Base-by-base conservation (phyloP, 1,140 invertebrate species). In the Pteromalus puparum region DNA sequence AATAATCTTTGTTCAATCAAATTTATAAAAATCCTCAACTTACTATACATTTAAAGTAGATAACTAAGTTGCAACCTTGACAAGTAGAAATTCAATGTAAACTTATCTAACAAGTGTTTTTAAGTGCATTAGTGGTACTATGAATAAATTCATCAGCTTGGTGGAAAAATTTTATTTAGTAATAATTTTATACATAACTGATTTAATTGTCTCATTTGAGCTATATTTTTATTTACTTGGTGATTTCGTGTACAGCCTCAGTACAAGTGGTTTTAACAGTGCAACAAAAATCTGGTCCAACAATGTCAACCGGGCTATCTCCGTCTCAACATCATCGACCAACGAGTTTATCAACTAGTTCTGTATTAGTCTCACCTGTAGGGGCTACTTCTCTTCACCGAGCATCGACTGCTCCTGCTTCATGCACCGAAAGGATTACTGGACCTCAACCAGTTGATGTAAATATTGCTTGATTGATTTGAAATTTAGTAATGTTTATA, bases 361-460 rank as follows among this genome's bases (percentile, higher is more conserved):
- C 89, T 9, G 90, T 88, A 34, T 90, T 93, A 86, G 88, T 90
- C 24, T 92, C 91, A 30, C 91, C 91, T 15, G 87, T 90, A 21
- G 90, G 90, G 77, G 89, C 91, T 34, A 91, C 91, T 21, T 92
- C 90, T 0, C 87, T 91, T 70, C 91, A 92, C 72, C 87, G 91
- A 61, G 90, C 90, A 70, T 88, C 92, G 77, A 90, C 91, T 83
- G 85, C 92, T 82, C 89, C 93, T 82, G 88, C 91, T 74, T 92
- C 90, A 10, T 92, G 91, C 70, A 93, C 91, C 48, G 92, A 94
- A 79, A 94, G 95, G 48, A 98, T 98, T 86, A 98, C 97, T 21
- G 97, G 95, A 21, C 97, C 97, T 6, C 96, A 97, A 88, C 97
- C 97, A 85, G 97, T 98, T 88, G 97, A 98, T 94, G 97, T 98